Evolutionary conservation across 2,888 invertebrate species (phyloP).

Genomic region (Ischnura elegans): DNA sequence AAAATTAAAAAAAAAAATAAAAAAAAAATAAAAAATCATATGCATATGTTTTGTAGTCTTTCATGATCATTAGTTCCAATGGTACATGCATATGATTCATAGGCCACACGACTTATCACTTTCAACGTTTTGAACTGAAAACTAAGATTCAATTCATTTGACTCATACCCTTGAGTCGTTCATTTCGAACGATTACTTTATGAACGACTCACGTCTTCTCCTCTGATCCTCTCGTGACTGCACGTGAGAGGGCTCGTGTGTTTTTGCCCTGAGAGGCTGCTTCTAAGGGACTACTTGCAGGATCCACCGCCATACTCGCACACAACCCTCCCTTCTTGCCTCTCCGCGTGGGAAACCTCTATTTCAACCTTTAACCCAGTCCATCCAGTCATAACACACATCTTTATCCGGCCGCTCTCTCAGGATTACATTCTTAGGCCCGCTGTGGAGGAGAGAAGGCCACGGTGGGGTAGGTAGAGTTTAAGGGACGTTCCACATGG

Average conservation of each 20-base stretch:
- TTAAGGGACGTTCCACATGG: background rate
- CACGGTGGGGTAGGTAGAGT: background rate
- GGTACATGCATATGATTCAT: too few relatives aligned
- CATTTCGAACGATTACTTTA: too few relatives aligned
- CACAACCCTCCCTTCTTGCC: background rate
- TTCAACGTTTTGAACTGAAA: too few relatives aligned
- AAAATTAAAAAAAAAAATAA: too few relatives aligned
- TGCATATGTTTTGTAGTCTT: too few relatives aligned
- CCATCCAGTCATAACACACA: slow-evolving; percentile 47
- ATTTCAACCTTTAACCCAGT: background rate
- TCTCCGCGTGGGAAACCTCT: background rate
- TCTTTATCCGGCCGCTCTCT: slow-evolving; percentile 52
- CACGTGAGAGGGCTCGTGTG: background rate
- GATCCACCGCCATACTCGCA: background rate
- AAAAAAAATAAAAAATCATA: too few relatives aligned
- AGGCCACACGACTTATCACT: too few relatives aligned
- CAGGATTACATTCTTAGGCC: slow-evolving; percentile 26
- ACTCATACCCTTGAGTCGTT: too few relatives aligned
- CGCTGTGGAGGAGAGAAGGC: background rate
- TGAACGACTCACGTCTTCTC: too few relatives aligned
- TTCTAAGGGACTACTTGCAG: background rate
- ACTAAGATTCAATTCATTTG: too few relatives aligned
- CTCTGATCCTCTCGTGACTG: too few relatives aligned
- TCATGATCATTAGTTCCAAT: too few relatives aligned
- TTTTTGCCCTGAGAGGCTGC: background rate